Evolutionary conservation across 1,140 invertebrate genomes (phyloP).

Genomic region (Aphaenogaster ashmeadi): DNA sequence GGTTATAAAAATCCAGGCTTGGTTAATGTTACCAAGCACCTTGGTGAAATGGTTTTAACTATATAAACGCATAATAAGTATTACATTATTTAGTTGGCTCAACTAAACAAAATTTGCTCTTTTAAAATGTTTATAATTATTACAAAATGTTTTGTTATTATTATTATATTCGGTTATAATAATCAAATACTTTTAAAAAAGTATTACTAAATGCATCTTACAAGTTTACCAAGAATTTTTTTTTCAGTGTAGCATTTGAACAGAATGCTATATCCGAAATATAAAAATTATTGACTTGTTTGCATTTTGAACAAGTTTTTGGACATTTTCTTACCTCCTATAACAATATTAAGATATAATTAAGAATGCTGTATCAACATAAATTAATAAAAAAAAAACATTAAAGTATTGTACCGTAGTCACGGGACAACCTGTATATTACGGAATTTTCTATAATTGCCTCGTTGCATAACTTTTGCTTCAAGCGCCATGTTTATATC

Average conservation of each 20-base stretch:
- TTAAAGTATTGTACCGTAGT: not conserved
- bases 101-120: too few species aligned
- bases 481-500: slow-evolving; percentile 29
- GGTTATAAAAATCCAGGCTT: too few species aligned
- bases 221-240: too few species aligned
- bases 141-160: too few species aligned
- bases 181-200: too few species aligned
- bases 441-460: slow-evolving; percentile 32
- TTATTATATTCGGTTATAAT: too few species aligned
- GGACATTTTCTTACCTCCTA: not conserved
- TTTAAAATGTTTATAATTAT: too few species aligned
- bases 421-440: not conserved
- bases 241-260: not conserved
- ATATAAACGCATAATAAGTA: too few species aligned
- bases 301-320: not conserved
- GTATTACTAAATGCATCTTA: too few species aligned
- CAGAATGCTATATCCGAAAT: not conserved
- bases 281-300: not conserved
- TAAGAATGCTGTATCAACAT: not conserved
- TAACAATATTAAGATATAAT: not conserved
- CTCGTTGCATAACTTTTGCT: slow-evolving; percentile 39
- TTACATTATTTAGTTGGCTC: too few species aligned
- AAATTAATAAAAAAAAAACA: not conserved
- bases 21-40: too few species aligned
- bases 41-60: too few species aligned